Conservation (phyloP, 2,113 vertebrate species). For the Rhizomys pruinosus region DNA sequence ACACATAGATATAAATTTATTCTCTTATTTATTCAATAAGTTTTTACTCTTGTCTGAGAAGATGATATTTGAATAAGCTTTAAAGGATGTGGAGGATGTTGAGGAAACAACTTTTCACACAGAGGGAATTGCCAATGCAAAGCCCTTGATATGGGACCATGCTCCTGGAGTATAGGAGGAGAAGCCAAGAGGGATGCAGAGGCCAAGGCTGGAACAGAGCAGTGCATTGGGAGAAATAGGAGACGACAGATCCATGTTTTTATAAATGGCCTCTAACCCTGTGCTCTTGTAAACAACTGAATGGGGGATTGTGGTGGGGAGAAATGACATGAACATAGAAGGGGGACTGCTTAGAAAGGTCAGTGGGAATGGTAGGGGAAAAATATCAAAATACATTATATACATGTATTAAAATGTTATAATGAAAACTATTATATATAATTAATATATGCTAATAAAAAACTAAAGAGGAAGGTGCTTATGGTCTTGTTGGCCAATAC, state of each 20-base stretch:
- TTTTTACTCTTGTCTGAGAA: conserved; percentile 29
- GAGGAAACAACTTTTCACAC: background rate
- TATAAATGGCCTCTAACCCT: background rate
- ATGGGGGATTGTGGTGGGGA: background rate
- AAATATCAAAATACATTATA: background rate
- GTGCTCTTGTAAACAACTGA: background rate
- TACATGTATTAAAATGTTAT: background rate
- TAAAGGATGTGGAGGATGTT: background rate
- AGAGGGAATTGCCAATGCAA: background rate
- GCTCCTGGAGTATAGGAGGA: too few relatives aligned
- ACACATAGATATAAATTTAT: too few relatives aligned
- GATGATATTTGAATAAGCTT: conserved; percentile 4
- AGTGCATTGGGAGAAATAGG: rapidly evolving
- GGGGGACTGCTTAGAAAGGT: background rate
- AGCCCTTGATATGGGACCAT: background rate
- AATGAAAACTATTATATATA: background rate
- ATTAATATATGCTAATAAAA: background rate
- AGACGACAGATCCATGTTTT: too few relatives aligned
- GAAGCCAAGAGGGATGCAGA: background rate
- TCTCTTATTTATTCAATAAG: background rate
- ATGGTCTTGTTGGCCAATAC: background rate
- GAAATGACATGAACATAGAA: background rate
- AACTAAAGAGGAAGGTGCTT: background rate
- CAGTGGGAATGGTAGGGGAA: background rate
- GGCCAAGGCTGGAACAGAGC: background rate